A percentile compares a stretch with the other conserved stretches of the same genome.
Conservation (phyloP, 2,888 invertebrate species). For the Orchestes rusci region DNA sequence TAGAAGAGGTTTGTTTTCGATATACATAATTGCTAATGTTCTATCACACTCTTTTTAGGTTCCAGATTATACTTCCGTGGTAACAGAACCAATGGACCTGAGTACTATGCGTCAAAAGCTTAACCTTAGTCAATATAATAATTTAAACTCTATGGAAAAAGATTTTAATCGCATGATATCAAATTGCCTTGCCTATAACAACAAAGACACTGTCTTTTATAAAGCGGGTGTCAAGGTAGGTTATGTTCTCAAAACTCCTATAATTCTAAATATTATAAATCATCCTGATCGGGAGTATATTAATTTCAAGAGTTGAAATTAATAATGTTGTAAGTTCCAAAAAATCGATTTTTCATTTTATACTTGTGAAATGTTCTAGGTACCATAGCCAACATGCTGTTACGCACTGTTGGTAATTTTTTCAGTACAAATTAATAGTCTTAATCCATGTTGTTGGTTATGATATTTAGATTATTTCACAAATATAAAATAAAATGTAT, state of each 20-base stretch:
- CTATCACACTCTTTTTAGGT: slow-evolving; percentile 48
- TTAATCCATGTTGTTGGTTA: too few species aligned
- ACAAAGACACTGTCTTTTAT: slow-evolving; percentile 91
- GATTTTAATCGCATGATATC: slow-evolving; percentile 95
- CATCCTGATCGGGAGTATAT: too few species aligned
- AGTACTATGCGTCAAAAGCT: slow-evolving; percentile 78
- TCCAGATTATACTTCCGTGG: slow-evolving; percentile 82
- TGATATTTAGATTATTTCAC: too few species aligned
- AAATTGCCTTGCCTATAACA: slow-evolving; percentile 93
- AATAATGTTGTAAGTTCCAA: not conserved
- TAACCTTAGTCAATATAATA: slow-evolving; percentile 59
- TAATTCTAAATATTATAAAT: not conserved
- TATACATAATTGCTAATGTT: too few species aligned
- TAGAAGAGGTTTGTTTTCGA: slow-evolving; percentile 66
- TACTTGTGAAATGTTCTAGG: not conserved
- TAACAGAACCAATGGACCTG: slow-evolving; percentile 82
- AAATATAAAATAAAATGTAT: too few species aligned
- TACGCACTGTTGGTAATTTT: not conserved
- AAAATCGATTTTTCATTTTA: not conserved
- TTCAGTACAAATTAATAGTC: too few species aligned
- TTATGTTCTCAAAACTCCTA: too few species aligned
- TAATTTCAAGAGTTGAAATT: too few species aligned
- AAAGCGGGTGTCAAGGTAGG: slow-evolving; percentile 22
- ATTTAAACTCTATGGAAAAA: slow-evolving; percentile 70
- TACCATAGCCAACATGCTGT: too few species aligned